A percentile compares a stretch with the other conserved stretches of the same genome.
These are phyloP conservation scores for Pseudochaenichthys georgianus DNA, from an alignment of 2,797 vertebrate species.

Conservation along the genomic window DNA sequence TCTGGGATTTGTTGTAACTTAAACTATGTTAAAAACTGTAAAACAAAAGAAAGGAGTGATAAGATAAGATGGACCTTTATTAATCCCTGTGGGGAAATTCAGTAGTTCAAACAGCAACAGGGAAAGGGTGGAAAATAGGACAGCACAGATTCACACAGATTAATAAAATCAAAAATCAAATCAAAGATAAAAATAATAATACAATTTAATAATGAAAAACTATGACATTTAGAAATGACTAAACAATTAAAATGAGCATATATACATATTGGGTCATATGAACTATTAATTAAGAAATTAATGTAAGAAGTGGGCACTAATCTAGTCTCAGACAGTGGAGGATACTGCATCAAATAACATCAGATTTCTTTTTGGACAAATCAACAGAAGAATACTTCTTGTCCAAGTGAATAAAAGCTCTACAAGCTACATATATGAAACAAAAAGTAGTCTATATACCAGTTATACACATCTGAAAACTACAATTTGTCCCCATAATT, in stretches of 20 bases:
- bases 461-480: not conserved
- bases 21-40: slow-evolving; percentile 5
- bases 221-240: too few relatives aligned
- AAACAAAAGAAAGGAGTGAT: not conserved
- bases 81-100: too few relatives aligned
- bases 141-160: too few relatives aligned
- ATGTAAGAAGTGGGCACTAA: not conserved
- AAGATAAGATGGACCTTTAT: too few relatives aligned
- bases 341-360: not conserved
- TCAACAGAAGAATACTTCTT: not conserved
- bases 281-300: too few relatives aligned
- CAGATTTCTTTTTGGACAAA: not conserved
- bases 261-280: too few relatives aligned
- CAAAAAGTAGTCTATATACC: not conserved
- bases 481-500: not conserved
- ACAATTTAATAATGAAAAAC: too few relatives aligned
- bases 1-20: slow-evolving; percentile 7
- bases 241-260: too few relatives aligned
- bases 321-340: not conserved
- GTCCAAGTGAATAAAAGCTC: not conserved
- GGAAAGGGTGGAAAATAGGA: too few relatives aligned
- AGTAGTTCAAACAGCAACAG: too few relatives aligned
- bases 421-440: not conserved
- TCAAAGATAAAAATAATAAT: too few relatives aligned
- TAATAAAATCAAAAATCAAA: too few relatives aligned